A percentile compares a stretch with the other conserved stretches of the same genome.
Conservation (phyloP, 2,113 vertebrate genomes). For the Podocnemis expansa region DNA sequence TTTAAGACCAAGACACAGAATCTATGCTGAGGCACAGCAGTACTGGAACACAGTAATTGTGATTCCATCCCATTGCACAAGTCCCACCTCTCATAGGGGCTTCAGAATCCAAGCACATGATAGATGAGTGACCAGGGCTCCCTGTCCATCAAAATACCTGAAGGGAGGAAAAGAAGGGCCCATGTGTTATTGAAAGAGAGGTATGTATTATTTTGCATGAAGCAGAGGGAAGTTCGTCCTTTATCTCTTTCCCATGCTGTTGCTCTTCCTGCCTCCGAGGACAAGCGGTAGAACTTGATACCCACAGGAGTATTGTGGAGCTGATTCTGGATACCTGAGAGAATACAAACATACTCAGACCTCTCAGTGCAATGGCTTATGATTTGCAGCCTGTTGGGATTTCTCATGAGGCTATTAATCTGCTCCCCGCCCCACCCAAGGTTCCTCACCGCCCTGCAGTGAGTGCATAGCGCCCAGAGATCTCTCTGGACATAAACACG, state of each 20-base stretch:
- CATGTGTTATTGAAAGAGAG: accelerated
- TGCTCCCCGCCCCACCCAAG: accelerated
- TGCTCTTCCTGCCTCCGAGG: accelerated
- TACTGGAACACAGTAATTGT: background rate
- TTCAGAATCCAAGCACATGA: background rate
- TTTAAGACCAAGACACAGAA: background rate
- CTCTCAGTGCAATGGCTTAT: accelerated
- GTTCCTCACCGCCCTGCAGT: background rate
- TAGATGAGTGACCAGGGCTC: accelerated
- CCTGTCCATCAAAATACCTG: background rate
- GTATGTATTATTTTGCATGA: accelerated
- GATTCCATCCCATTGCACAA: accelerated
- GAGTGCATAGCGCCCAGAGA: background rate
- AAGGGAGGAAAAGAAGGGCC: accelerated
- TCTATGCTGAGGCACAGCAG: background rate
- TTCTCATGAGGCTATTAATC: background rate
- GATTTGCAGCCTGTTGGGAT: background rate
- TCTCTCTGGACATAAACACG: background rate
- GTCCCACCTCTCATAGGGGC: accelerated
- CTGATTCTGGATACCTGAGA: background rate
- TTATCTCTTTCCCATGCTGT: background rate
- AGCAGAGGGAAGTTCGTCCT: background rate
- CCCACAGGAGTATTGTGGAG: background rate
- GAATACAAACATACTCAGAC: accelerated
- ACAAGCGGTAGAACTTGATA: background rate